Conservation (phyloP, 2,888 invertebrate genomes). For the Acronicta aceris region DNA sequence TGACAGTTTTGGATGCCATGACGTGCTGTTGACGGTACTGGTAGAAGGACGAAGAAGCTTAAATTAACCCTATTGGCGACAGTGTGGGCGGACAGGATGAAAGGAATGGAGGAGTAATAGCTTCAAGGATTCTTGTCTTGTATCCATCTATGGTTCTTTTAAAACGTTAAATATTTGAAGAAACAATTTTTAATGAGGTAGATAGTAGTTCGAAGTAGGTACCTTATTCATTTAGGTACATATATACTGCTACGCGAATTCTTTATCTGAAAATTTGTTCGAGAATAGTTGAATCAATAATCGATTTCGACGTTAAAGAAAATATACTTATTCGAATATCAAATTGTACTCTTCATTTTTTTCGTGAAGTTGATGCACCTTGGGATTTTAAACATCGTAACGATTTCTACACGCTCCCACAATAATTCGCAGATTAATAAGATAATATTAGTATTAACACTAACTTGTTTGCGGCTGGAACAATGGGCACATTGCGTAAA, state of each 20-base stretch:
- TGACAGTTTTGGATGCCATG: no score
- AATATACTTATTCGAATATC: no score
- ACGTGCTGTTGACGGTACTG: no score
- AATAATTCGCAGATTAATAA: constrained; percentile 36
- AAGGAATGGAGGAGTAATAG: not conserved
- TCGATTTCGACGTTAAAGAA: no score
- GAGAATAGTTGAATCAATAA: no score
- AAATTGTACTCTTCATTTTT: no score
- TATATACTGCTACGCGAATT: no score
- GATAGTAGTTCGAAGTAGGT: no score
- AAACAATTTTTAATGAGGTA: no score
- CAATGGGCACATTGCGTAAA: constrained; percentile 67
- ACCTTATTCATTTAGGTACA: no score
- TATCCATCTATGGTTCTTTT: not conserved
- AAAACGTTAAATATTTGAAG: no score
- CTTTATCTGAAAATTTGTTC: no score
- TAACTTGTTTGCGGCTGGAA: constrained; percentile 58
- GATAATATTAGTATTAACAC: constrained; percentile 54
- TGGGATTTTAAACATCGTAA: not conserved
- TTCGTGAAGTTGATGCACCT: not conserved
- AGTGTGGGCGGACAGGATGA: constrained; percentile 10
- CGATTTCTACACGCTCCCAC: constrained; percentile 15
- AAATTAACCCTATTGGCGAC: constrained; percentile 5
- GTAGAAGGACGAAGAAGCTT: constrained; percentile 29
- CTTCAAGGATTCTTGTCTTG: constrained; percentile 7